Base-by-base conservation (phyloP, 2,797 vertebrate species). In the Hapalemur alaotrensis region DNA sequence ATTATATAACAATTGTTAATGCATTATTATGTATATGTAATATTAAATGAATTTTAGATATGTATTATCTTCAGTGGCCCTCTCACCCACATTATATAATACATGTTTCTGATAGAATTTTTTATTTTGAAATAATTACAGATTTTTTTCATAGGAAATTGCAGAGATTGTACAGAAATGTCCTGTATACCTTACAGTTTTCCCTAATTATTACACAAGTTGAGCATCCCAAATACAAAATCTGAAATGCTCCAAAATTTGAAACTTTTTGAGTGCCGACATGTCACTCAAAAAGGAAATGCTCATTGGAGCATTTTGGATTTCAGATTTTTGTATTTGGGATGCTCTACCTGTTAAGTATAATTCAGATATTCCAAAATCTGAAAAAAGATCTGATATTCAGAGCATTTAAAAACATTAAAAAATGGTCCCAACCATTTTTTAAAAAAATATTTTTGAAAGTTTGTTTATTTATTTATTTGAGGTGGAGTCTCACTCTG, bases 61-160 rank as follows among this genome's bases (percentile, higher is more conserved):
- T 89, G 11, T 81, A 25, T 84, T 75, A 14, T 38, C 95, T 96
- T 92, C 52, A 72, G 52, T 2, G 38, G 17, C 22, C 3, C 1
- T 7, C 5, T 28, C 12, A 70, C 20, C n/a, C 1, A 22, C 28
- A 38, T 63, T 70, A 70, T 25, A 11, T 59, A 59, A 59, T 59
- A 79, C 0, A 8, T 85, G 6, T 69, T 78, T 89, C 57, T 86
- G 52, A 67, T 81, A 59, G 41, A 76, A 46, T 86, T 95, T 63
- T 41, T 89, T 81, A 82, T 84, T 95, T 83, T 75, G 38, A 87
- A 94, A 41, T 92, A 96, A 78, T 76, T 83, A 78, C 0, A 78
- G n/a, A 38, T 50, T 76, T 96, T 89, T 89, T 84, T 50, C 32
- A 88, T 5, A 57, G 22, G 6, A n/a, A 75, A 18, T 93, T 86